A percentile compares a stretch with the other conserved stretches of the same genome.
phyloP scores from a whole-genome alignment of 1,140 invertebrate genomes.

The Drosophila lacertosa region DNA sequence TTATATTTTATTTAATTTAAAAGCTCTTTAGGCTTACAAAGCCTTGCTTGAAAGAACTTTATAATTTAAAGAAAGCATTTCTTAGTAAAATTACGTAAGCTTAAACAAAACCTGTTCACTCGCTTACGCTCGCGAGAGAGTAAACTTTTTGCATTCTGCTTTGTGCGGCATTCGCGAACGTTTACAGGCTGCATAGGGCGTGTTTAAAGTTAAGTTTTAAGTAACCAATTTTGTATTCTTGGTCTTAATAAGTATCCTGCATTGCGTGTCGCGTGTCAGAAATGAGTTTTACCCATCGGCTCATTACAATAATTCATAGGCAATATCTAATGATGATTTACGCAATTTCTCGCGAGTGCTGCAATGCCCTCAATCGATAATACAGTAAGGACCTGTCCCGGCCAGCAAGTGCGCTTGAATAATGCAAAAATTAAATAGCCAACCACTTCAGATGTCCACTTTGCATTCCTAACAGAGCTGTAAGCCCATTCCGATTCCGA shows the following conservation, averaged over 20 bases:
- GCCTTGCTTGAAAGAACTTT: no score
- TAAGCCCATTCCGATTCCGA: background rate
- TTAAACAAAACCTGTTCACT: no score
- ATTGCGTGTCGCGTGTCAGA: background rate
- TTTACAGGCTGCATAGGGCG: no score
- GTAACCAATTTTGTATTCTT: no score
- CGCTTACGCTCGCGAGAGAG: no score
- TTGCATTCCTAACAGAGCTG: background rate
- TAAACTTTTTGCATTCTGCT: background rate
- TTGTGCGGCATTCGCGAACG: background rate
- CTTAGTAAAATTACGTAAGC: no score
- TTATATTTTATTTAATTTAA: no score
- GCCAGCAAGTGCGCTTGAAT: constrained; percentile 7
- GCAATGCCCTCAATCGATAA: background rate
- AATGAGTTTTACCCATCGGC: background rate
- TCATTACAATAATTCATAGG: background rate
- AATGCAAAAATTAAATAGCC: constrained; percentile 16
- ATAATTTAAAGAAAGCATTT: no score
- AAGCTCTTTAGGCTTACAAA: no score
- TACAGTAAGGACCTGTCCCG: background rate
- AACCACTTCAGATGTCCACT: constrained; percentile 5
- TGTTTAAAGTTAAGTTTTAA: no score
- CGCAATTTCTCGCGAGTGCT: background rate
- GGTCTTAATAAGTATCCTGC: no score
- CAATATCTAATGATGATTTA: background rate